These are phyloP conservation scores for Calidris pugnax DNA, from an alignment of 2,113 vertebrate genomes.

Conservation along the genomic window DNA sequence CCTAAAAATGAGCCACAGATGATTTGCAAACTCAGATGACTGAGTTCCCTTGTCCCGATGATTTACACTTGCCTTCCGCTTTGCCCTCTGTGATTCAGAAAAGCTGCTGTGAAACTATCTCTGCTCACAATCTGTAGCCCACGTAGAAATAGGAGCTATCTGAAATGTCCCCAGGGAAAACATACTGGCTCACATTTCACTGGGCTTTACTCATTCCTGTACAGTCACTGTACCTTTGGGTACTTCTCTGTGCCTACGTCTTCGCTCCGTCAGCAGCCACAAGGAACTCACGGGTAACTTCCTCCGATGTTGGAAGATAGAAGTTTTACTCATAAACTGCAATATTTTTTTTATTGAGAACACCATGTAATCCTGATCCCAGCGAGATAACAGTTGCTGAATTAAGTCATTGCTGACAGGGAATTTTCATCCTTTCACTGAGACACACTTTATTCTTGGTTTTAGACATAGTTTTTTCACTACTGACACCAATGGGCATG, in stretches of 20 bases:
- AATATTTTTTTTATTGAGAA: neutral
- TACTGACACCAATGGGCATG: neutral
- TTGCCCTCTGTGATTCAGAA: neutral
- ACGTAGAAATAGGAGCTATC: neutral
- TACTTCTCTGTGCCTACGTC: rapidly evolving
- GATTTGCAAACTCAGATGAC: neutral
- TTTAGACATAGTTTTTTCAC: neutral
- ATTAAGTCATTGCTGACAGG: neutral
- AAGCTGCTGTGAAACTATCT: neutral
- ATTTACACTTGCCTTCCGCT: neutral
- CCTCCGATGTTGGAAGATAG: neutral
- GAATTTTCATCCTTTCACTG: neutral
- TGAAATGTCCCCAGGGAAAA: neutral
- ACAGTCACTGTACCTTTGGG: neutral
- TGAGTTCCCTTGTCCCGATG: neutral
- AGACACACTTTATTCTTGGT: neutral
- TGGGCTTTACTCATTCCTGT: neutral
- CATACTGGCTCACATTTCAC: neutral
- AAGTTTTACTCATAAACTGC: neutral
- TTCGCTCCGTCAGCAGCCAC: neutral
- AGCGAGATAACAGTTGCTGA: neutral
- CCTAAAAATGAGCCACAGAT: neutral
- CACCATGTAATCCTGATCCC: neutral
- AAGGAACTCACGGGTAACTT: neutral
- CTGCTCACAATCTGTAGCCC: neutral